A percentile compares a stretch with the other conserved stretches of the same genome.
Conservation (phyloP, 1,140 invertebrate genomes). For the Diorhabda sublineata region DNA sequence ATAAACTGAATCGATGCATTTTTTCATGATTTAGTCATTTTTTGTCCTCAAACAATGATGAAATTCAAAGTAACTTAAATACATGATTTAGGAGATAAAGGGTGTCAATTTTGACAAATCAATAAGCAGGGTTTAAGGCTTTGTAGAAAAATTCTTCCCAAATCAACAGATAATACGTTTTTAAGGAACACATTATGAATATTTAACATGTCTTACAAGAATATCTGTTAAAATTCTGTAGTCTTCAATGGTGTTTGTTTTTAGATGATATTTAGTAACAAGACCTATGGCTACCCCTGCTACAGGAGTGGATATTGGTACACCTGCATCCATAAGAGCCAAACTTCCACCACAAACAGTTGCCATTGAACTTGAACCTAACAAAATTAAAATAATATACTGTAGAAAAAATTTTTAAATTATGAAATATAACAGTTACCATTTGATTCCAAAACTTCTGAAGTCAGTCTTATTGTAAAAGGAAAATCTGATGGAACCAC, state of each 20-base stretch:
- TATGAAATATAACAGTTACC: conserved; percentile 52
- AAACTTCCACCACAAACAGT: conserved; percentile 92
- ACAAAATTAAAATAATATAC: conserved; percentile 9
- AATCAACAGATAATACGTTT: too few species aligned
- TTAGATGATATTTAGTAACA: conserved; percentile 60
- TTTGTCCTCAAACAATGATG: too few species aligned
- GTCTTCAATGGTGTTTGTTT: conserved; percentile 64
- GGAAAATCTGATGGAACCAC: conserved; percentile 80
- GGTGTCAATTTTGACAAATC: too few species aligned
- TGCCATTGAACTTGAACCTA: conserved; percentile 96
- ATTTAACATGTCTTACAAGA: conserved; percentile 55
- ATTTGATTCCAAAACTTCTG: conserved; percentile 97
- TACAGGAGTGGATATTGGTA: conserved; percentile 71
- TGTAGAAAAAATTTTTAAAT: not conserved
- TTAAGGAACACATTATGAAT: too few species aligned
- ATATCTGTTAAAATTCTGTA: conserved; percentile 90
- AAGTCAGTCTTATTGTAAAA: conserved; percentile 87
- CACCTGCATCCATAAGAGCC: conserved; percentile 94
- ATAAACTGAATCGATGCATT: too few species aligned
- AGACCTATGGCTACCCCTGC: conserved; percentile 96
- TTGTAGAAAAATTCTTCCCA: too few species aligned
- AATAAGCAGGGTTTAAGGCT: too few species aligned
- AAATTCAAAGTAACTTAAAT: too few species aligned
- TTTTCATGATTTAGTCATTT: too few species aligned
- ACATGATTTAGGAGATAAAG: too few species aligned